These are phyloP conservation scores for Neosilurus mollespiculum DNA, from an alignment of 2,797 vertebrate genomes.

Conservation along the genomic window DNA sequence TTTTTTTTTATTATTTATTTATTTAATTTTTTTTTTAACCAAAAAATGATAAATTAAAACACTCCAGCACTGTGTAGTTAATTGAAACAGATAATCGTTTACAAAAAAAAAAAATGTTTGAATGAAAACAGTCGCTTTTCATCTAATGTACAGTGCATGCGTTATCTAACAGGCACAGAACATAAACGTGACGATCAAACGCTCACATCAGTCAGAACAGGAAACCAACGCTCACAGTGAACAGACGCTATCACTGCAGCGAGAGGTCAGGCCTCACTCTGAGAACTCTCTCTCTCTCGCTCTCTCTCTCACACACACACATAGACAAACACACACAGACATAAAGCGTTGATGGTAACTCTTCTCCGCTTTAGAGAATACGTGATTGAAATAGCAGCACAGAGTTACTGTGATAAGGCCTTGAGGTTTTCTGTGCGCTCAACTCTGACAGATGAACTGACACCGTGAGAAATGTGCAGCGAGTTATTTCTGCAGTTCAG, in stretches of 20 bases:
- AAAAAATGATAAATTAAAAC: no score
- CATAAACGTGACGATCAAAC: neutral
- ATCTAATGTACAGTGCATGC: neutral
- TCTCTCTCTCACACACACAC: neutral
- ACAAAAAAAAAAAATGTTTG: no score
- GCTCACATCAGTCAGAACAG: constrained; percentile 71
- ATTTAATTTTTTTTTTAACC: no score
- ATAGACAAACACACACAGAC: neutral
- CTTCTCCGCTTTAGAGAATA: constrained; percentile 64
- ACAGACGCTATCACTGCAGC: constrained; percentile 74
- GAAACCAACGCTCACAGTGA: constrained; percentile 81
- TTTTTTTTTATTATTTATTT: no score
- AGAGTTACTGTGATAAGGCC: constrained; percentile 49
- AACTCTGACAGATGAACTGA: neutral
- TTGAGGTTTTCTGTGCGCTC: constrained; percentile 14
- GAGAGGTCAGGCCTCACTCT: constrained; percentile 66
- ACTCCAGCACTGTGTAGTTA: no score
- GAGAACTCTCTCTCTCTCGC: neutral
- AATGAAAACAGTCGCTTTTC: no score
- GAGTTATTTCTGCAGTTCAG: constrained; percentile 12
- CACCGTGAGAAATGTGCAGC: constrained; percentile 1
- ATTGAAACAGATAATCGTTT: no score
- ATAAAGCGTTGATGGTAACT: constrained; percentile 60
- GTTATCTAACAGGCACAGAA: neutral
- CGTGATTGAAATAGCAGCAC: constrained; percentile 74